Conservation (phyloP, 1,140 invertebrate species). For the Drosophila leontia region DNA sequence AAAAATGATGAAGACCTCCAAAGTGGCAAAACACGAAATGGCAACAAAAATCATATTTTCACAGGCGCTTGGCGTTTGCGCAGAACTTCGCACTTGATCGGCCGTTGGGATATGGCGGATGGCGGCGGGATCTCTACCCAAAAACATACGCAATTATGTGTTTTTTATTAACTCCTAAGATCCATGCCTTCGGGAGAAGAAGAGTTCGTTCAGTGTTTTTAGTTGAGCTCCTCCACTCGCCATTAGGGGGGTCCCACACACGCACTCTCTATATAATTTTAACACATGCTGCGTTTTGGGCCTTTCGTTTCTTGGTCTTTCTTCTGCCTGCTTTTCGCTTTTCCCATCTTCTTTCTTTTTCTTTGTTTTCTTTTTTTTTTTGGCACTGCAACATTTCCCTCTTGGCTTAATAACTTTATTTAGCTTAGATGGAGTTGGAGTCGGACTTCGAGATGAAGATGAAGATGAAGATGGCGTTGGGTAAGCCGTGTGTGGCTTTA, state of each 20-base stretch:
- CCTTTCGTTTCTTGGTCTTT: slow-evolving; percentile 43
- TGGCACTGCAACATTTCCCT: slow-evolving; percentile 69
- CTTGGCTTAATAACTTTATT: slow-evolving; percentile 80
- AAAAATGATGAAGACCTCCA: slow-evolving; percentile 70
- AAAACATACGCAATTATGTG: slow-evolving; percentile 82
- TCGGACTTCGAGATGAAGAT: slow-evolving; percentile 18
- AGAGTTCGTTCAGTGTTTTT: slow-evolving; percentile 16
- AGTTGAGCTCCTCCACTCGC: slow-evolving; percentile 45
- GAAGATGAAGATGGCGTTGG: slow-evolving; percentile 27
- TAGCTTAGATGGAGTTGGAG: slow-evolving; percentile 67
- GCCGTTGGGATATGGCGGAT: neutral
- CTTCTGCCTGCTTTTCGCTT: slow-evolving; percentile 20
- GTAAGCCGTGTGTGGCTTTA: slow-evolving; percentile 56
- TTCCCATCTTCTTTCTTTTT: slow-evolving; percentile 23
- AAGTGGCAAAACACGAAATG: slow-evolving; percentile 71
- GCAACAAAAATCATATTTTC: slow-evolving; percentile 80
- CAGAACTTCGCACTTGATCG: slow-evolving; percentile 81
- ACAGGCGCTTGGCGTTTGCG: slow-evolving; percentile 82
- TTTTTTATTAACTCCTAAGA: slow-evolving; percentile 78
- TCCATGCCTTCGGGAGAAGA: slow-evolving; percentile 3
- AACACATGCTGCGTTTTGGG: slow-evolving; percentile 80
- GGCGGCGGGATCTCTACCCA: slow-evolving; percentile 30
- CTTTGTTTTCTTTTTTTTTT: slow-evolving; percentile 21
- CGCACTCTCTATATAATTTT: slow-evolving; percentile 83
- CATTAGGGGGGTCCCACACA: slow-evolving; percentile 79